Conservation (phyloP, 2,797 vertebrate genomes). For the Chelmon rostratus region DNA sequence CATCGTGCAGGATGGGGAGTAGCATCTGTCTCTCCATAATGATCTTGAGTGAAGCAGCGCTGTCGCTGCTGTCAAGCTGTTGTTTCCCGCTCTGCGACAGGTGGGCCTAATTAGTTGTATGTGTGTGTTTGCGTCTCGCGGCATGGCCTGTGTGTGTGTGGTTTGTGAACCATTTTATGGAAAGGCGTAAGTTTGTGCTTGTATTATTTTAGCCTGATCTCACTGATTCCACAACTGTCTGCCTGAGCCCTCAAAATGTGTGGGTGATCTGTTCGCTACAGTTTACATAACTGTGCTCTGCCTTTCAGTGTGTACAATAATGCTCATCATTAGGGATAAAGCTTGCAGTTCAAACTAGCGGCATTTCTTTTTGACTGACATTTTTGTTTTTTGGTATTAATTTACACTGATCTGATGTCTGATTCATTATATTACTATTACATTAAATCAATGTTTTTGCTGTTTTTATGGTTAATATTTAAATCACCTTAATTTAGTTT, state of each 20-base stretch:
- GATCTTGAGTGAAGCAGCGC: conserved; percentile 34
- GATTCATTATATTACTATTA: conserved; percentile 8
- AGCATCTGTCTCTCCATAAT: conserved; percentile 42
- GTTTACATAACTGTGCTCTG: conserved; percentile 38
- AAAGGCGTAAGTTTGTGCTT: conserved; percentile 26
- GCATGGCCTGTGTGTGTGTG: neutral
- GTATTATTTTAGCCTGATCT: conserved; percentile 10
- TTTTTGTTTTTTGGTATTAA: neutral
- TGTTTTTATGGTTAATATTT: neutral
- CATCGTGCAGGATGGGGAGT: neutral
- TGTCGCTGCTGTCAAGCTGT: conserved; percentile 25
- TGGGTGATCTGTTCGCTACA: conserved; percentile 31
- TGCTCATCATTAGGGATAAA: neutral
- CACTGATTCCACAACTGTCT: conserved; percentile 6
- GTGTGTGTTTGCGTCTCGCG: conserved; percentile 25
- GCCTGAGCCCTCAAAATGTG: conserved; percentile 18
- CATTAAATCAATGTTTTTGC: neutral
- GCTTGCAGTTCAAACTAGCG: neutral
- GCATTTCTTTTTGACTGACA: neutral
- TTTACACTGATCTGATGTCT: conserved; percentile 4
- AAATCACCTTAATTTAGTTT: neutral
- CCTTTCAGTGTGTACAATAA: neutral
- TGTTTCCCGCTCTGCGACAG: conserved; percentile 45
- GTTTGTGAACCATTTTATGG: neutral
- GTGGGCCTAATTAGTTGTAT: conserved; percentile 53